Conservation (phyloP, 2,888 invertebrate species). For the Ophion ellenae region DNA sequence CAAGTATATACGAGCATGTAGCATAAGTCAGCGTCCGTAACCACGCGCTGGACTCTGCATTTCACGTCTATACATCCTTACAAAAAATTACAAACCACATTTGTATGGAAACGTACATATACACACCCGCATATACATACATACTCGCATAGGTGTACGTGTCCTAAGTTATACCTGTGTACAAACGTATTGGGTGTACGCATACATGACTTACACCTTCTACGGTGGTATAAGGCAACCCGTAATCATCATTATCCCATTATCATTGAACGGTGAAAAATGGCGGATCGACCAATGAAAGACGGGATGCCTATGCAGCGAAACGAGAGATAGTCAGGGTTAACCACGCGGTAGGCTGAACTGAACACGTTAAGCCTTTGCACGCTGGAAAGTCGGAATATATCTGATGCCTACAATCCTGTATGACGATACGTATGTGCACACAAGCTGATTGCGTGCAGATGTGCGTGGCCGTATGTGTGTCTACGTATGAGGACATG, state of each 20-base stretch:
- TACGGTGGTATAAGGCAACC: constrained; percentile 39
- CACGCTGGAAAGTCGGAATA: constrained; percentile 52
- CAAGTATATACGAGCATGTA: constrained; percentile 46
- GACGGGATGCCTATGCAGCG: constrained; percentile 55
- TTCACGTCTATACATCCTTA: constrained; percentile 26
- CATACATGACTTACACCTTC: constrained; percentile 7
- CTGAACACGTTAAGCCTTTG: constrained; percentile 47
- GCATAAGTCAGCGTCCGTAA: constrained; percentile 35
- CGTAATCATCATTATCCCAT: constrained; percentile 79
- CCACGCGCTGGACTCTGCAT: constrained; percentile 17
- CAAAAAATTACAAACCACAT: constrained; percentile 14
- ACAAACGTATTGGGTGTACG: constrained; percentile 12
- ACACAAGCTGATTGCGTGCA: not conserved
- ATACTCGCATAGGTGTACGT: constrained; percentile 10
- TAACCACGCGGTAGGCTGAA: constrained; percentile 69
- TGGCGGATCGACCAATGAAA: constrained; percentile 76
- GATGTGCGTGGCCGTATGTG: constrained; percentile 2
- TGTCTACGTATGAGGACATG: not conserved
- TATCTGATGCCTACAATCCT: constrained; percentile 27
- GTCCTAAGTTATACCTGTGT: not conserved
- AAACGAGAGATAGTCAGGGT: constrained; percentile 72
- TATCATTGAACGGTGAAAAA: constrained; percentile 77
- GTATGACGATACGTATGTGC: not conserved
- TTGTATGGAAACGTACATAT: not conserved
- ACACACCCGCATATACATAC: not conserved